Percentiles rank a stretch among this genome's conserved stretches.
These are phyloP conservation scores for Taenioides sp. DNA, from an alignment of 2,797 vertebrate species.

Conservation along the genomic window DNA sequence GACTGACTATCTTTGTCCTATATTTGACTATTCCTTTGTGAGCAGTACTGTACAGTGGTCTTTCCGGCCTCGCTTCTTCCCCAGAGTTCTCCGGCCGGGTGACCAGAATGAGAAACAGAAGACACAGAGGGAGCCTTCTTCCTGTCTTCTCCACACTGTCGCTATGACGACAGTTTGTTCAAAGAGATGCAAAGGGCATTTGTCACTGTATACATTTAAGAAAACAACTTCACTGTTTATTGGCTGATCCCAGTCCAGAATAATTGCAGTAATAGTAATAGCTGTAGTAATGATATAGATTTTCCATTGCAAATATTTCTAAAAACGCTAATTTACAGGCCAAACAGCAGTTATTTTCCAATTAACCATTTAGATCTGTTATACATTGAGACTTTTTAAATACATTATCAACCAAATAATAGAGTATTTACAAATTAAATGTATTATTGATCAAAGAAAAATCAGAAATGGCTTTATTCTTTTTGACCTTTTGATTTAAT, in stretches of 20 bases:
- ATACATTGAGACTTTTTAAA: no score
- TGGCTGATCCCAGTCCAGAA: not conserved
- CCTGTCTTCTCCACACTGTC: slow-evolving; percentile 57
- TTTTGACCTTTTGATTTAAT: no score
- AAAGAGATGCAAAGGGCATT: slow-evolving; percentile 26
- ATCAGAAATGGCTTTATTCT: no score
- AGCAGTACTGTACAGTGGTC: slow-evolving; percentile 17
- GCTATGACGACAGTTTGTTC: slow-evolving; percentile 68
- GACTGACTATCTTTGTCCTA: not conserved
- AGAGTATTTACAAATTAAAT: no score
- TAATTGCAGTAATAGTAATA: no score
- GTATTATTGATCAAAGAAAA: no score
- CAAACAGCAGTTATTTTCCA: no score
- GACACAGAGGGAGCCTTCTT: slow-evolving; percentile 76
- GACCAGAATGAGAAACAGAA: slow-evolving; percentile 72
- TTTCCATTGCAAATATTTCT: no score
- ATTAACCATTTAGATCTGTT: no score
- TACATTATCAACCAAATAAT: no score
- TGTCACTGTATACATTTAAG: not conserved
- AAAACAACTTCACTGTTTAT: not conserved
- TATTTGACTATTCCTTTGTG: not conserved
- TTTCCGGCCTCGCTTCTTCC: slow-evolving; percentile 17
- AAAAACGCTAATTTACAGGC: no score
- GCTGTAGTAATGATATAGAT: no score
- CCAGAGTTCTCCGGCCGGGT: slow-evolving; percentile 40